Conservation (phyloP, 2,888 invertebrate species). For the Lymantria dispar region DNA sequence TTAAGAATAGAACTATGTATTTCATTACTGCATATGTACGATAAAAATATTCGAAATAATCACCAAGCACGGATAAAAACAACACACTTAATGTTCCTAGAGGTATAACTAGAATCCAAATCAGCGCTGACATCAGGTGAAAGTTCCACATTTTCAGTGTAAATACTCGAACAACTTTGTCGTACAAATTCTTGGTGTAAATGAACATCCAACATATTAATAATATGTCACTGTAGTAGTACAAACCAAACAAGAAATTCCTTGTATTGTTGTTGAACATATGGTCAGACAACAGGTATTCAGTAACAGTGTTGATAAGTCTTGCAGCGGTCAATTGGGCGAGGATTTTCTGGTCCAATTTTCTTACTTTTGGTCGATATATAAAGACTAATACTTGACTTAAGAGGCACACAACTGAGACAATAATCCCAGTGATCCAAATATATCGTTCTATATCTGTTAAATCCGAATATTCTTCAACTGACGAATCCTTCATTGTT, state of each 20-base stretch:
- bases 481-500: not conserved
- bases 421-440: slow-evolving; percentile 47
- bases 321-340: slow-evolving; percentile 53
- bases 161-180: slow-evolving; percentile 58
- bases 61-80: not conserved
- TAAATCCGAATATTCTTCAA: not conserved
- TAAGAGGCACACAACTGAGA: slow-evolving; percentile 42
- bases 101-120: slow-evolving; percentile 48
- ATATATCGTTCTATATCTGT: slow-evolving; percentile 5
- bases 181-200: slow-evolving; percentile 60
- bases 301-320: slow-evolving; percentile 43
- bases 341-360: slow-evolving; percentile 55
- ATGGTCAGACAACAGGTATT: slow-evolving; percentile 33
- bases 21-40: slow-evolving; percentile 42
- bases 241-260: slow-evolving; percentile 31
- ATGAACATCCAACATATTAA: slow-evolving; percentile 59
- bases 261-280: not conserved
- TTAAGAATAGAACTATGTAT: slow-evolving; percentile 45
- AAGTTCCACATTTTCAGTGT: slow-evolving; percentile 36
- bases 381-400: slow-evolving; percentile 41
- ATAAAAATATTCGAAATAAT: slow-evolving; percentile 26
- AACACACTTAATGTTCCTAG: slow-evolving; percentile 41
- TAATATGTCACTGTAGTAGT: slow-evolving; percentile 50
- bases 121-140: slow-evolving; percentile 25
- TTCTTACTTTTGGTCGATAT: slow-evolving; percentile 43